phyloP scores from a whole-genome alignment of 2,888 invertebrate genomes.

The Patella depressa region DNA sequence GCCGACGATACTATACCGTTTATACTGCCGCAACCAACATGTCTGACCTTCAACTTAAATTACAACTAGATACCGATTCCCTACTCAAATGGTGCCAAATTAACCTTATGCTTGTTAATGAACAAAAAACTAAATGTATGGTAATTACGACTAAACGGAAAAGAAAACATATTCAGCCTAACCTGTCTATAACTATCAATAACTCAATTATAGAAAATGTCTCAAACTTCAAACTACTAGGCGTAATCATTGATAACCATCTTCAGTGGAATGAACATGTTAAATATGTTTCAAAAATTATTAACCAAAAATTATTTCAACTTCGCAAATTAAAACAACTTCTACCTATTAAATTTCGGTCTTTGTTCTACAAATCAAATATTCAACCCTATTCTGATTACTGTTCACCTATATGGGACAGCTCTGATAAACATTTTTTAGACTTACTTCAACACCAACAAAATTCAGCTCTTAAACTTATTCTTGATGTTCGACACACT shows the following conservation, averaged over 20 bases:
- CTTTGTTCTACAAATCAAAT: no score
- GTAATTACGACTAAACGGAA: background rate
- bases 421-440: no score
- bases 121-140: background rate
- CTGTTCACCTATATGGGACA: no score
- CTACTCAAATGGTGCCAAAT: background rate
- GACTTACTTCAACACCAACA: no score
- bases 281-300: no score
- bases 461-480: no score
- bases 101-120: background rate
- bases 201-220: background rate
- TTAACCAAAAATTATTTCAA: no score
- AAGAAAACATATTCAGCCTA: background rate
- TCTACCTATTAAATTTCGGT: no score
- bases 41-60: background rate
- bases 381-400: no score
- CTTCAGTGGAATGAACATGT: background rate
- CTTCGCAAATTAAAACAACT: no score
- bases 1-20: background rate
- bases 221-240: background rate
- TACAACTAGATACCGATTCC: background rate
- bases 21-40: background rate
- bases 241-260: background rate
- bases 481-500: no score
- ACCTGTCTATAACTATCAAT: background rate